phyloP scores from a whole-genome alignment of 2,113 vertebrate species.

The Saguinus midas region DNA sequence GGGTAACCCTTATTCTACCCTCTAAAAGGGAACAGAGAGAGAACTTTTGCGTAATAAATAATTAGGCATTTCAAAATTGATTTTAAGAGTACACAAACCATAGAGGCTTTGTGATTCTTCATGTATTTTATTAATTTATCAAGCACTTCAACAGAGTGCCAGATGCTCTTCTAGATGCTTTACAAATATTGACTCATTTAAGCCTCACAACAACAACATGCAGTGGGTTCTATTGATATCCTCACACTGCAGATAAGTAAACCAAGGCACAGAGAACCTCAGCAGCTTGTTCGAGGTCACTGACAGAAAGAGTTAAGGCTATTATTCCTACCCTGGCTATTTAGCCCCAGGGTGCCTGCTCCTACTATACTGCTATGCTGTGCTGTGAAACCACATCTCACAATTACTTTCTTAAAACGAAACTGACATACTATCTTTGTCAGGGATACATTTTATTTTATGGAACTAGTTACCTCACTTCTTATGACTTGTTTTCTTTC shows the following conservation, averaged over 20 bases:
- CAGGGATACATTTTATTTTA: background rate
- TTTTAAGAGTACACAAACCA: slow-evolving; percentile 2
- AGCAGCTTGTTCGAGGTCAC: background rate
- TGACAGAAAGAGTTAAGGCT: background rate
- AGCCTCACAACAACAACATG: background rate
- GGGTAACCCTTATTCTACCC: background rate
- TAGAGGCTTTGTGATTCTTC: background rate
- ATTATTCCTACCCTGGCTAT: background rate
- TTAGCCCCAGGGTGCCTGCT: background rate
- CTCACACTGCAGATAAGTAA: slow-evolving; percentile 16
- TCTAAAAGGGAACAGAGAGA: slow-evolving; percentile 6
- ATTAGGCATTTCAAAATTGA: background rate
- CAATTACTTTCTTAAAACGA: background rate
- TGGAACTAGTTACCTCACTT: background rate
- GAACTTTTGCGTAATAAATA: slow-evolving; percentile 15
- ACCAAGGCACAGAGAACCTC: background rate
- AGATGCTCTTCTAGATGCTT: background rate
- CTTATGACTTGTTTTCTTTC: slow-evolving; percentile 15
- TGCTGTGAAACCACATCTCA: background rate
- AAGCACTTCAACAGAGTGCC: background rate
- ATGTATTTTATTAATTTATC: slow-evolving; percentile 30
- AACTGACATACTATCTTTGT: background rate
- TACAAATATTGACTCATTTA: slow-evolving; percentile 3
- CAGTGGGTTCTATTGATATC: background rate
- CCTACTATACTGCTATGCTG: background rate